phyloP scores from a whole-genome alignment of 2,113 vertebrate species.

The Anseranas semipalmata region DNA sequence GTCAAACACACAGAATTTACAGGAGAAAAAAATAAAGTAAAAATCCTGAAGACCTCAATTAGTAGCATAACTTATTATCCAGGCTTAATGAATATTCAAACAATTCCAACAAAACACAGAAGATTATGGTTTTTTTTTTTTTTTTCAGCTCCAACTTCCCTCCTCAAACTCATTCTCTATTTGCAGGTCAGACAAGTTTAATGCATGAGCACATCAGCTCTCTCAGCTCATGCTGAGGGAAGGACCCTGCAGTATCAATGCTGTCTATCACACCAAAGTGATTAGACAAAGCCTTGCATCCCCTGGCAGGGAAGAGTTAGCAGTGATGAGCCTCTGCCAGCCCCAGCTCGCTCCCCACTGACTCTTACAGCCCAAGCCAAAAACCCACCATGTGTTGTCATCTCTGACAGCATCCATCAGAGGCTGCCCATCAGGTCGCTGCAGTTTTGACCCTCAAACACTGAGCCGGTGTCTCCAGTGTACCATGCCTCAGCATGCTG shows the following conservation, averaged over 20 bases:
- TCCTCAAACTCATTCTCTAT: background rate
- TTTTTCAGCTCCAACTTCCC: background rate
- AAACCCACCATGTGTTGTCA: rapidly evolving
- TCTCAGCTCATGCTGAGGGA: background rate
- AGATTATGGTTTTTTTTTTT: background rate
- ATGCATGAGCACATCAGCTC: background rate
- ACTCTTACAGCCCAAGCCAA: background rate
- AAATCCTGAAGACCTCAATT: background rate
- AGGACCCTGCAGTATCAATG: background rate
- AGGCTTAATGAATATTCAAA: background rate
- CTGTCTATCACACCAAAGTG: background rate
- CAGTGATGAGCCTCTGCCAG: background rate
- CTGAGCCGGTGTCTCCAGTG: background rate
- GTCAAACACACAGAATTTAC: background rate
- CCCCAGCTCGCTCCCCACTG: background rate
- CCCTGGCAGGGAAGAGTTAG: background rate
- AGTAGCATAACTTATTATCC: background rate
- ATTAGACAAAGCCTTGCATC: background rate
- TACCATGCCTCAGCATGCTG: rapidly evolving
- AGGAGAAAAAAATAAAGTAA: background rate
- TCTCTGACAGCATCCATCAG: background rate
- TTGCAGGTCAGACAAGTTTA: constrained; percentile 2
- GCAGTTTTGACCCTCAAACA: background rate
- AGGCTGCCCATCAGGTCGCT: background rate
- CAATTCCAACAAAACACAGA: background rate